Evolutionary conservation across 2,888 invertebrate genomes (phyloP).

Genomic region (Crematogaster levior): DNA sequence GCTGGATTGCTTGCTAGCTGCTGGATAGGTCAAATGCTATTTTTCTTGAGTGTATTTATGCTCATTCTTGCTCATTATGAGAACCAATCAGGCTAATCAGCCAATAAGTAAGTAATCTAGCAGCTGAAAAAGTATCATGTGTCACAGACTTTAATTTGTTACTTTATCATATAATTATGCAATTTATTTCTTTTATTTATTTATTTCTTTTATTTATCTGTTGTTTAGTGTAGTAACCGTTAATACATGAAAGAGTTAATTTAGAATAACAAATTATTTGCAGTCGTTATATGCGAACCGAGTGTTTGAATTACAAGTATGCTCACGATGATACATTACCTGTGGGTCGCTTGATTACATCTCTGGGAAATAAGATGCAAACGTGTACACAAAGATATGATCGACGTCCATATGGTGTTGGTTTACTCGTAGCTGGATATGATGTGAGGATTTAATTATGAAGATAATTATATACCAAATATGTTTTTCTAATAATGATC

Average conservation of each 20-base stretch:
- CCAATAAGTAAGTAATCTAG: no score
- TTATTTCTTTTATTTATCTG: background rate
- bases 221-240: background rate
- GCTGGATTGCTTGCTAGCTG: no score
- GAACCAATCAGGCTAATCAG: no score
- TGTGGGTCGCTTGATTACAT: conserved; percentile 93
- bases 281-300: conserved; percentile 97
- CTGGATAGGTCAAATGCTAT: no score
- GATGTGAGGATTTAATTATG: conserved; percentile 90
- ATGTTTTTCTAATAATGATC: conserved; percentile 18
- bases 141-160: no score
- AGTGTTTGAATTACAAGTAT: conserved; percentile 97
- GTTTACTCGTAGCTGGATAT: conserved; percentile 98
- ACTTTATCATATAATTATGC: no score
- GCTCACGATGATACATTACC: conserved; percentile 95
- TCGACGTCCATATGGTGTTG: conserved; percentile 98
- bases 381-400: conserved; percentile 99
- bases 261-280: conserved; percentile 22
- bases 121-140: no score
- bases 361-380: conserved; percentile 98
- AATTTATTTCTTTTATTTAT: background rate
- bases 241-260: background rate
- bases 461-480: background rate
- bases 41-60: no score
- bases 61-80: no score